phyloP scores from a whole-genome alignment of 2,888 invertebrate genomes.

The Agrochola lychnidis region DNA sequence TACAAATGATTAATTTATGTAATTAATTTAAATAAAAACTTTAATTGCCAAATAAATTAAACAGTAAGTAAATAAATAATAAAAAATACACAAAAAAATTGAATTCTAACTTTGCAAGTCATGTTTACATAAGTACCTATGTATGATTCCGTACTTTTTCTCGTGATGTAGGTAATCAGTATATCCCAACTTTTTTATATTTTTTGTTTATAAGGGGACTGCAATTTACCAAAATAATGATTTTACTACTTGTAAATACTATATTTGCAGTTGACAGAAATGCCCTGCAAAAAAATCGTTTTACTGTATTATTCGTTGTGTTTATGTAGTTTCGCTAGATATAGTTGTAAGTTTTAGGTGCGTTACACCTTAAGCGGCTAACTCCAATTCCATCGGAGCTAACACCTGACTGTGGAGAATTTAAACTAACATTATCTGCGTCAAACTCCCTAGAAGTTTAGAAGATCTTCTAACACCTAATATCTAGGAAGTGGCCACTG shows the following conservation, averaged over 20 bases:
- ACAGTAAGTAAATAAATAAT: neutral
- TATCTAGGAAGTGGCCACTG: too few species aligned
- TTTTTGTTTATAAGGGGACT: slow-evolving; percentile 61
- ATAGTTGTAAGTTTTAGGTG: slow-evolving; percentile 36
- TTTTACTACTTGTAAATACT: slow-evolving; percentile 54
- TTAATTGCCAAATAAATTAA: neutral
- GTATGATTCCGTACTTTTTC: neutral
- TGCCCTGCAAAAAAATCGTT: slow-evolving; percentile 75
- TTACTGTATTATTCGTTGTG: slow-evolving; percentile 75
- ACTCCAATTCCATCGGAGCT: slow-evolving; percentile 13
- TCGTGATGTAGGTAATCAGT: slow-evolving; percentile 11
- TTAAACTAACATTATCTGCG: neutral
- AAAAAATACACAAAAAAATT: neutral
- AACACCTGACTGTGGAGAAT: neutral
- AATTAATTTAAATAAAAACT: neutral
- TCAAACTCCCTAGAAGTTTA: too few species aligned
- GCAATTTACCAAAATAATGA: slow-evolving; percentile 67
- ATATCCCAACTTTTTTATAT: neutral
- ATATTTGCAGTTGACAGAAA: slow-evolving; percentile 41
- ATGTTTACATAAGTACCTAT: neutral
- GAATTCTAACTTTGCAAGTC: neutral
- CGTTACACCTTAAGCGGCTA: slow-evolving; percentile 32
- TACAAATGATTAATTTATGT: neutral
- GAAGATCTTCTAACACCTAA: neutral
- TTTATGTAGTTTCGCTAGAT: slow-evolving; percentile 38